Evolutionary conservation across 2,113 vertebrate genomes (phyloP).

Genomic region (Tragelaphus strepsiceros): DNA sequence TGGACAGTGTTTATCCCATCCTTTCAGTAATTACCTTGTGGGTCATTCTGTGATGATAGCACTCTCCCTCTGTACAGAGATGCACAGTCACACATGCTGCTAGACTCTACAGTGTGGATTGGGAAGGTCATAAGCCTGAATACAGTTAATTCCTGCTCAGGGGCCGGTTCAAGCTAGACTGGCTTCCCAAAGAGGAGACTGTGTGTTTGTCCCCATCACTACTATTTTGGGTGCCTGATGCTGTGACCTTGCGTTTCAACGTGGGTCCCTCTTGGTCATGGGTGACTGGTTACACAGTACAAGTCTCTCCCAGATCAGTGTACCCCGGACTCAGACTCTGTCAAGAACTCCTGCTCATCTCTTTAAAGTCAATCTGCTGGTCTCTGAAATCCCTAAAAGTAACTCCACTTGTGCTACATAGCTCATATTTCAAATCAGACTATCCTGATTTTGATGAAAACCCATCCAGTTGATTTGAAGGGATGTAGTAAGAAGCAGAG

Average conservation of each 20-base stretch:
- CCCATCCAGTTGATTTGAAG: not conserved
- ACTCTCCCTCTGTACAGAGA: accelerated
- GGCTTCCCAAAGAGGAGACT: not conserved
- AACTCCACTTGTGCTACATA: not conserved
- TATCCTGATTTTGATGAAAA: not conserved
- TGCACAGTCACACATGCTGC: too few species aligned
- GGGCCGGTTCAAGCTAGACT: not conserved
- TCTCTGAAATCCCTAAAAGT: not conserved
- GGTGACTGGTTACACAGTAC: not conserved
- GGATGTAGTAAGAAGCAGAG: not conserved
- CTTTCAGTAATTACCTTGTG: not conserved
- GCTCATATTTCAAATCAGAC: not conserved
- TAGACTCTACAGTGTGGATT: not conserved
- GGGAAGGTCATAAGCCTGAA: not conserved
- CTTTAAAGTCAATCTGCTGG: not conserved
- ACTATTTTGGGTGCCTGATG: too few species aligned
- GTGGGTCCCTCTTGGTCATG: accelerated
- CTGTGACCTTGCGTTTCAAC: not conserved
- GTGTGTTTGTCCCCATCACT: too few species aligned
- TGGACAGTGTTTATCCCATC: not conserved
- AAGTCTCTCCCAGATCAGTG: not conserved
- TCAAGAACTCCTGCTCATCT: not conserved
- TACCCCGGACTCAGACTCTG: not conserved
- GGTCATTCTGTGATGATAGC: not conserved
- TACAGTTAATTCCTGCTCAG: not conserved